Conservation (phyloP, 2,797 vertebrate species). For the Phalanger gymnotis region DNA sequence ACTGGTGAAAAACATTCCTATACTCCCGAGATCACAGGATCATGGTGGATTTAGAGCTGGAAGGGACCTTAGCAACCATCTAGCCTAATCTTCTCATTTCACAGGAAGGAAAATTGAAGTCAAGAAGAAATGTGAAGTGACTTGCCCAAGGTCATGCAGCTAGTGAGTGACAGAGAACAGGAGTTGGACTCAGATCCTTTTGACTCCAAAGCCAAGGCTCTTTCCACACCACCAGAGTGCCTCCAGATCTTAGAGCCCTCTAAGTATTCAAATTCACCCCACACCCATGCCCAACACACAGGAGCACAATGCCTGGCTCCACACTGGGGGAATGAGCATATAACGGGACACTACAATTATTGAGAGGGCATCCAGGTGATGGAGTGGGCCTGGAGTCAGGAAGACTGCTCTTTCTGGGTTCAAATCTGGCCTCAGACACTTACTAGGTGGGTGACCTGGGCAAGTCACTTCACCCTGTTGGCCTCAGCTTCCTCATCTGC, state of each 20-base stretch:
- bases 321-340: background rate
- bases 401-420: background rate
- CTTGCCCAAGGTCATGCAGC: background rate
- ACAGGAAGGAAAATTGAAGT: background rate
- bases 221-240: background rate
- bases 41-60: background rate
- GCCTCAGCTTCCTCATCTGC: background rate
- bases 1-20: background rate
- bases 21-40: background rate
- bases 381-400: background rate
- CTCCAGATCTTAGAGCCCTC: background rate
- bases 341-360: background rate
- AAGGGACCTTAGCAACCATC: background rate
- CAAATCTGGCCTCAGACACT: background rate
- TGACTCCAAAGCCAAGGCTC: background rate
- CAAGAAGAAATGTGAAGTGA: background rate
- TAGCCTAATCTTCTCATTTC: background rate
- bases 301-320: background rate
- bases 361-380: background rate
- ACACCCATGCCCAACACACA: background rate
- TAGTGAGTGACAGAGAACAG: background rate
- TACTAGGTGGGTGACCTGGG: background rate
- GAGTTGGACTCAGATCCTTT: background rate
- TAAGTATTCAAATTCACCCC: background rate
- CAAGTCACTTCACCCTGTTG: background rate